Percentiles rank a stretch among this genome's conserved stretches.
These are phyloP conservation scores for Microdon myrmicae DNA, from an alignment of 2,888 invertebrate species.

Conservation along the genomic window DNA sequence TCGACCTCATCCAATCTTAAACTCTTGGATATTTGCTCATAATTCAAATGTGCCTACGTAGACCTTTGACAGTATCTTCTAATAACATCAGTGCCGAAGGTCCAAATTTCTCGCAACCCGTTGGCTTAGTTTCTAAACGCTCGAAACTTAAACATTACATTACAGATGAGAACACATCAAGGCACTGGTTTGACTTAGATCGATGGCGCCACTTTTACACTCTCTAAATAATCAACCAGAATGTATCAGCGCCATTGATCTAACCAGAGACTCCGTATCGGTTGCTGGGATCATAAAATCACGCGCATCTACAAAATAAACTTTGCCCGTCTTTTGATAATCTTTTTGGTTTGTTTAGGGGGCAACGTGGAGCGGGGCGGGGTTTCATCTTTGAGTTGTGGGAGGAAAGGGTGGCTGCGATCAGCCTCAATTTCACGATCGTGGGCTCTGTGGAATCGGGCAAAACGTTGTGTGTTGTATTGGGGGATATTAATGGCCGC, in stretches of 20 bases:
- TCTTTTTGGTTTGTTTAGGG: no score
- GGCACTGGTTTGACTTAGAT: conserved; percentile 22
- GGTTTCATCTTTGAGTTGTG: conserved; percentile 33
- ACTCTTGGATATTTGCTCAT: no score
- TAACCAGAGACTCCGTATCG: conserved; percentile 47
- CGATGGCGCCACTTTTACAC: conserved; percentile 40
- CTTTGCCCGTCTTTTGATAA: conserved; percentile 8
- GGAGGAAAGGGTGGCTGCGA: conserved; percentile 27
- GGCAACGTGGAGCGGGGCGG: no score
- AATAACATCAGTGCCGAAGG: no score
- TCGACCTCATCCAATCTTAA: no score
- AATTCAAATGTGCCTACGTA: no score
- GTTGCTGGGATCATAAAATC: conserved; percentile 42
- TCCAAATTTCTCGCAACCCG: no score
- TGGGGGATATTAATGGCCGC: conserved; percentile 30
- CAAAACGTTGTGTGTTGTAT: conserved; percentile 1
- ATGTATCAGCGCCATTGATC: conserved; percentile 35
- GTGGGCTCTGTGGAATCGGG: conserved; percentile 2
- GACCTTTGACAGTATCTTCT: no score
- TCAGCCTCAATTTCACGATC: conserved; percentile 22
- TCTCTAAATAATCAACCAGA: conserved; percentile 35
- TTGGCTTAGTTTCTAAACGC: conserved; percentile 41
- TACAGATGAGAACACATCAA: no score
- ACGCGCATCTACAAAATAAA: conserved; percentile 21
- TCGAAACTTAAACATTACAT: no score